Conservation (phyloP, 2,113 vertebrate species). For the Axis porcinus region DNA sequence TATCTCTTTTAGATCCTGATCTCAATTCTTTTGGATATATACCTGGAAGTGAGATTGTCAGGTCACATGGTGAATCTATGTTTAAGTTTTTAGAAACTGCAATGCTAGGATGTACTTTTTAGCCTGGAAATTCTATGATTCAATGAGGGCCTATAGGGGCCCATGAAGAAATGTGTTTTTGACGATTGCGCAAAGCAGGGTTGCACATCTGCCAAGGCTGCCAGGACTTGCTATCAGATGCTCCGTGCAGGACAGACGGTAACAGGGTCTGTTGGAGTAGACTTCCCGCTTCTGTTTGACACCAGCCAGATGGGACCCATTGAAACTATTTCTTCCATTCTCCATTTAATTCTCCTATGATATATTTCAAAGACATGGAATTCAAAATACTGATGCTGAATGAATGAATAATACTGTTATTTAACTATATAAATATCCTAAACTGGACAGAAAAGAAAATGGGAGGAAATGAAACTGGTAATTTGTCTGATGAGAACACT, state of each 20-base stretch:
- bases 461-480: not conserved
- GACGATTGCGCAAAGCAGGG: not conserved
- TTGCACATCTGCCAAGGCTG: not conserved
- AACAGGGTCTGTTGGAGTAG: not conserved
- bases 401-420: not conserved
- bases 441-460: not conserved
- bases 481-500: conserved; percentile 17
- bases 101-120: not conserved
- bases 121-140: not conserved
- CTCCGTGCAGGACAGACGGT: not conserved
- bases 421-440: not conserved
- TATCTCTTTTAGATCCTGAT: not conserved
- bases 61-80: not conserved
- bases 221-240: not conserved
- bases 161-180: not conserved
- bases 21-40: not conserved
- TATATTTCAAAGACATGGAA: conserved; percentile 17
- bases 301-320: not conserved
- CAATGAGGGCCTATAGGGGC: not conserved
- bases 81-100: not conserved
- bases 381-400: not conserved
- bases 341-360: not conserved
- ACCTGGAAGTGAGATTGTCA: not conserved
- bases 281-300: not conserved
- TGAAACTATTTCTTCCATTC: not conserved